Evolutionary conservation across 2,888 invertebrate genomes (phyloP), one percentile per base, ranked within the genome.

Genomic region (Enchytraeus crypticus): DNA sequence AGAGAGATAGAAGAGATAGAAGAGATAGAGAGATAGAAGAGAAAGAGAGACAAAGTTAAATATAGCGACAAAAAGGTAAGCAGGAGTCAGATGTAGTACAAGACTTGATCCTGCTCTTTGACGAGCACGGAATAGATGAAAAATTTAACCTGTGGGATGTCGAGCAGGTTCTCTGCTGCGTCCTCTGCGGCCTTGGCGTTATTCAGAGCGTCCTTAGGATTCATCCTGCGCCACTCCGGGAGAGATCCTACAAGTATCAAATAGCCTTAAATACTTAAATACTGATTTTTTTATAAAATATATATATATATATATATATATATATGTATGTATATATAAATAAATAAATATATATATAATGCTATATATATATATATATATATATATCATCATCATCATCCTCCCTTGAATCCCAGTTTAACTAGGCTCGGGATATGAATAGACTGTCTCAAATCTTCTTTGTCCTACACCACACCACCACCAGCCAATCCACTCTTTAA

Each of bases 111-210:
- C 26, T 0, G 26, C 26, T 27, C 26, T 46, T 46, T 3, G 27
- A 23, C 1, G 5, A 47, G 18, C 49, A 49, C 1, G 45, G 14
- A 62, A 27, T 59, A 45, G 18, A 60, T 38, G 4, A 29, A 2
- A 49, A 5, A 1, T 53, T 71, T 63, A 74, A 86, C 86, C 83
- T 90, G 89, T 53, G 90, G 88, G 66, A 92, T 87, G 78, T 88
- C 88, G 46, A 92, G 82, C 88, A 89, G 89, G 77, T 91, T 87
- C 76, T 91, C 90, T 51, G 92, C 92, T 59, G 89, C 81, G 63
- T 88, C 87, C 90, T 92, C 90, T 33, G 92, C 92, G 81, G 90
- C 90, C 51, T 87, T 86, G n/a, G 91, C 90, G 81, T 92, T 92
- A 76, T 87, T 84, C 30, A 88, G 83, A 5, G 87, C 86, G 77